A percentile compares a stretch with the other conserved stretches of the same genome.
These are phyloP conservation scores for Hermaeophaga mercurialis DNA, from an alignment of 2,888 invertebrate genomes.

Conservation along the genomic window DNA sequence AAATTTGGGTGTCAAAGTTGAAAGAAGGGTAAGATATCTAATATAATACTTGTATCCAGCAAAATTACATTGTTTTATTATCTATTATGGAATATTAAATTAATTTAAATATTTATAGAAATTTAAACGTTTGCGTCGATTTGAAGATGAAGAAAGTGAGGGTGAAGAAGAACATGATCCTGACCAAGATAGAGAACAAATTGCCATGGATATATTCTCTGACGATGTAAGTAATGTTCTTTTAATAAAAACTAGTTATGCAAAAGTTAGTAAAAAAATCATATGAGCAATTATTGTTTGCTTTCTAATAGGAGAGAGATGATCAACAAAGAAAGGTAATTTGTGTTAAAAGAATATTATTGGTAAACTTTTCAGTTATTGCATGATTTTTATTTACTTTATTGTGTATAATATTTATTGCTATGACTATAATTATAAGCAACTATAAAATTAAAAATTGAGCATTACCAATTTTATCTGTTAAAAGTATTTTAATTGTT, in stretches of 20 bases:
- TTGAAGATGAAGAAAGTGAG: conserved; percentile 91
- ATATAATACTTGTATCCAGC: no score
- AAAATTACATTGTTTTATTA: background rate
- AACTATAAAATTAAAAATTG: no score
- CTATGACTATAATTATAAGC: no score
- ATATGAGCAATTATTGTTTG: conserved; percentile 20
- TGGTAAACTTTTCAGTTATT: no score
- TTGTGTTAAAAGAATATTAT: conserved; percentile 6
- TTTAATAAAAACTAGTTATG: background rate
- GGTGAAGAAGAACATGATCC: conserved; percentile 81
- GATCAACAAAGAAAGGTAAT: conserved; percentile 44
- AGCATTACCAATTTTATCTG: no score
- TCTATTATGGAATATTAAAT: background rate
- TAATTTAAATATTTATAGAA: conserved; percentile 66
- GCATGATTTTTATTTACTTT: no score
- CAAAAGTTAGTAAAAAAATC: background rate
- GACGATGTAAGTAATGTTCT: conserved; percentile 71
- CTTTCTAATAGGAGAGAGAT: conserved; percentile 45
- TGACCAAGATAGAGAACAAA: conserved; percentile 82
- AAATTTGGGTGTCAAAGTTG: conserved; percentile 94
- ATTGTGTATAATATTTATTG: no score
- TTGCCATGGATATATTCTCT: conserved; percentile 88
- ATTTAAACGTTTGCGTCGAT: conserved; percentile 82
- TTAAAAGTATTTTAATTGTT: no score
- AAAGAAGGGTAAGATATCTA: conserved; percentile 77